Evolutionary conservation across 2,888 invertebrate genomes (phyloP).

Genomic region (Xestia rhomboidea): DNA sequence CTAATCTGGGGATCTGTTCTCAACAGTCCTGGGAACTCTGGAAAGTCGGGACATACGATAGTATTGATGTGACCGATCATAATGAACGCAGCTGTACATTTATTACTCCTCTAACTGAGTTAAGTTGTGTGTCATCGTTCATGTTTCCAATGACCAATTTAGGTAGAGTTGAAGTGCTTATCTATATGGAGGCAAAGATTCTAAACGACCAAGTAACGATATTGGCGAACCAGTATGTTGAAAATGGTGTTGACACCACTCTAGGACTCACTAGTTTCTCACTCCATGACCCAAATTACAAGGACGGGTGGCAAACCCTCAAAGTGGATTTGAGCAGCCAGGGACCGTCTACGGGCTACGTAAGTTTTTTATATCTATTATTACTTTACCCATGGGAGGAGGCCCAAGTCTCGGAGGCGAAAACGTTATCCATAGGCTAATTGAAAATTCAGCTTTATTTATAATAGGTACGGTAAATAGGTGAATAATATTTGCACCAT

Average conservation of each 20-base stretch:
- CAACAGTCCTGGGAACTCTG: constrained; percentile 62
- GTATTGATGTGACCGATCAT: constrained; percentile 61
- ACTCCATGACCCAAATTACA: constrained; percentile 18
- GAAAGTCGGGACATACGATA: constrained; percentile 68
- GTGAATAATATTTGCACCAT: no score
- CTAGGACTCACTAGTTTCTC: constrained; percentile 39
- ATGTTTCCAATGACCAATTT: constrained; percentile 68
- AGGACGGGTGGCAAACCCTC: constrained; percentile 42
- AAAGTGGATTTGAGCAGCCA: constrained; percentile 29
- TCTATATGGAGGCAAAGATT: constrained; percentile 70
- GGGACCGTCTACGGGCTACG: constrained; percentile 40
- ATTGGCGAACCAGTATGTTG: constrained; percentile 67
- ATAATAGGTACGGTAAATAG: no score
- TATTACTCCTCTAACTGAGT: constrained; percentile 62
- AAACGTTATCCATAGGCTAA: neutral
- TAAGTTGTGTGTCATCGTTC: constrained; percentile 70
- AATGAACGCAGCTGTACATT: constrained; percentile 67
- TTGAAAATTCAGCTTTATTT: no score
- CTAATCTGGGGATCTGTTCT: constrained; percentile 65
- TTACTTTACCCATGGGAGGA: neutral
- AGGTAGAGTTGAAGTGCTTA: constrained; percentile 74
- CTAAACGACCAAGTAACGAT: constrained; percentile 70
- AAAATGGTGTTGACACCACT: constrained; percentile 29
- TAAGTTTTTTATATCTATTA: constrained; percentile 29
- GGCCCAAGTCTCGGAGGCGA: neutral